Percentiles rank a stretch among this genome's conserved stretches.
Conservation (phyloP, 2,797 vertebrate species). For the Sebastes minor region DNA sequence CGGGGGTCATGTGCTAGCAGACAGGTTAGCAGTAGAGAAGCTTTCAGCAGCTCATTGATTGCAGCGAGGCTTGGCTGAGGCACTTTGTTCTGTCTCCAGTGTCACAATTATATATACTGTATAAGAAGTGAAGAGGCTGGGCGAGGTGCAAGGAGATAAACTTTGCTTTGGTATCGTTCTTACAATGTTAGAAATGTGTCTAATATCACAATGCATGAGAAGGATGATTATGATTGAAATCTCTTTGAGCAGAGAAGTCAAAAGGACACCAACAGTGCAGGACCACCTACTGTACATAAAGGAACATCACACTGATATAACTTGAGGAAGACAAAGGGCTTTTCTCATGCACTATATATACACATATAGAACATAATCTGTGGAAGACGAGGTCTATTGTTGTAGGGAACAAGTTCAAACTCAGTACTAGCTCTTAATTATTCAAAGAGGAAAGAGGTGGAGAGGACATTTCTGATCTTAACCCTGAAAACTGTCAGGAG, state of each 20-base stretch:
- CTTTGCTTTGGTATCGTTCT: conserved; percentile 14
- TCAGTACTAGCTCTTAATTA: conserved; percentile 46
- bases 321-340: conserved; percentile 34
- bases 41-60: conserved; percentile 68
- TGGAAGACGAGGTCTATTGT: conserved; percentile 53
- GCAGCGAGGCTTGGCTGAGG: conserved; percentile 38
- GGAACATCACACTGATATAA: conserved; percentile 13
- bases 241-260: conserved; percentile 24
- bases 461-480: conserved; percentile 45
- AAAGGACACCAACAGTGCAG: conserved; percentile 19
- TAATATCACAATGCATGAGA: neutral
- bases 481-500: conserved; percentile 38
- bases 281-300: conserved; percentile 49
- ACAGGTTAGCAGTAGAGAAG: conserved; percentile 52
- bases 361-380: conserved; percentile 45
- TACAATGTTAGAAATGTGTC: neutral
- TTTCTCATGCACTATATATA: conserved; percentile 4
- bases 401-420: conserved; percentile 56
- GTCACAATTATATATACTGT: conserved; percentile 19
- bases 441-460: conserved; percentile 38
- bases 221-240: conserved; percentile 4
- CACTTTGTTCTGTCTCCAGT: conserved; percentile 67
- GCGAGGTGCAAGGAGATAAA: conserved; percentile 35
- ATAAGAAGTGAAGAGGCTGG: conserved; percentile 32
- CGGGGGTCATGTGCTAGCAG: conserved; percentile 45